These are phyloP conservation scores for Melanaphis sacchari DNA, from an alignment of 1,140 invertebrate species.

Conservation along the genomic window DNA sequence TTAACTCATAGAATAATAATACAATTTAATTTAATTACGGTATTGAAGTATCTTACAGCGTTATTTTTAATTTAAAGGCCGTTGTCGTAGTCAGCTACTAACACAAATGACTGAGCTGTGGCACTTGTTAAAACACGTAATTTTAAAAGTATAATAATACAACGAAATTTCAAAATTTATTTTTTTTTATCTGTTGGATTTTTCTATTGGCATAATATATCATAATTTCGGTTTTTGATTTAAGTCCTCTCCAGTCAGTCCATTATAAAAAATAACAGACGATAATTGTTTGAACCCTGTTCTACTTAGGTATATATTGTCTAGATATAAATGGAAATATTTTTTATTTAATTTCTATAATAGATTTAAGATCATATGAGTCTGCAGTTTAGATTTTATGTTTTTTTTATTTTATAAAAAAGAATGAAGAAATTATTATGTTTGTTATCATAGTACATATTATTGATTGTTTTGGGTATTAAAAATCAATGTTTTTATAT, in stretches of 20 bases:
- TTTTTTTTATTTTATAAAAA: neutral
- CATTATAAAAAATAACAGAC: neutral
- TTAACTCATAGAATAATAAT: too few species aligned
- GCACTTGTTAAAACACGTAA: neutral
- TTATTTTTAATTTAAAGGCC: conserved; percentile 30
- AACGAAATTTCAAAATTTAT: neutral
- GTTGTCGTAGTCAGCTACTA: neutral
- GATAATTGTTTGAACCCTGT: neutral
- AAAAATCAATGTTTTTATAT: neutral
- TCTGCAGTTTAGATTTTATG: neutral
- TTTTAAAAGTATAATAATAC: conserved; percentile 10
- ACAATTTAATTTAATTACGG: too few species aligned
- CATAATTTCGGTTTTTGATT: too few species aligned
- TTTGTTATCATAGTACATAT: neutral
- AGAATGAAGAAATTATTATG: neutral
- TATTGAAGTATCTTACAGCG: neutral
- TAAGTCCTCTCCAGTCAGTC: neutral
- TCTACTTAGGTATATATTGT: neutral
- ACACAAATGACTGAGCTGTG: neutral
- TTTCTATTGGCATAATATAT: neutral
- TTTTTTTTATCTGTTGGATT: neutral
- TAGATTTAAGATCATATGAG: neutral
- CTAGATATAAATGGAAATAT: neutral
- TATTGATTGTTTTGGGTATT: neutral
- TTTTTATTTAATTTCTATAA: neutral